phyloP scores from a whole-genome alignment of 1,140 invertebrate species.

The Leptinotarsa undecemlineata region DNA sequence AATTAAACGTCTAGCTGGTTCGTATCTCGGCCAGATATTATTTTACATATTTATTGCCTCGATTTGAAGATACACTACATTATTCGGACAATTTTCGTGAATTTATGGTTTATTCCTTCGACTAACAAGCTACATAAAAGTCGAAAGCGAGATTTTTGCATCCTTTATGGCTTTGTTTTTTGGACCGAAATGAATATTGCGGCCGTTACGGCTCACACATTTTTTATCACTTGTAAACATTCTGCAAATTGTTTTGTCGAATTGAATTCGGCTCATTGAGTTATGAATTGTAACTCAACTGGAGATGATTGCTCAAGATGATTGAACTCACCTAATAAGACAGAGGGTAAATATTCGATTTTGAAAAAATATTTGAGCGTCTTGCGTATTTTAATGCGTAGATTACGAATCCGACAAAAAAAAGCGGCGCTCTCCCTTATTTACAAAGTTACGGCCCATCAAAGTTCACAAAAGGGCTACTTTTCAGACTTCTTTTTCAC shows the following conservation, averaged over 20 bases:
- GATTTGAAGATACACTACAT: slow-evolving; percentile 28
- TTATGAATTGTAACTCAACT: not conserved
- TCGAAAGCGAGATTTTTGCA: slow-evolving; percentile 23
- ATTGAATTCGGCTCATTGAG: not conserved
- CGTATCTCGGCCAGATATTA: slow-evolving; percentile 25
- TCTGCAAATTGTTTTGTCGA: slow-evolving; percentile 6
- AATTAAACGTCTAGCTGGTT: slow-evolving; percentile 21
- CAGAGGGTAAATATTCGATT: no score
- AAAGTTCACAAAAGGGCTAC: no score
- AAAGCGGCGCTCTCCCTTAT: no score
- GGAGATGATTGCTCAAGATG: no score
- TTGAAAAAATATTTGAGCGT: no score
- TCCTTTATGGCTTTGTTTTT: slow-evolving; percentile 25
- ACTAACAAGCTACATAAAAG: slow-evolving; percentile 28
- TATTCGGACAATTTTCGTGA: slow-evolving; percentile 23
- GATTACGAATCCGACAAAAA: no score
- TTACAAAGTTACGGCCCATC: no score
- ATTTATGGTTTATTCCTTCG: slow-evolving; percentile 26
- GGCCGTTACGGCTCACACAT: slow-evolving; percentile 15
- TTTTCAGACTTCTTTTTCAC: no score
- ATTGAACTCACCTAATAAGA: no score
- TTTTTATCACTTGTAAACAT: slow-evolving; percentile 16
- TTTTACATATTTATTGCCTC: slow-evolving; percentile 33
- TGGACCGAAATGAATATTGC: slow-evolving; percentile 18
- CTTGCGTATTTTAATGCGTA: no score